These are phyloP conservation scores for Siderastrea siderea DNA, from an alignment of 92 coral and sea anemone genomes.

Conservation along the genomic window DNA sequence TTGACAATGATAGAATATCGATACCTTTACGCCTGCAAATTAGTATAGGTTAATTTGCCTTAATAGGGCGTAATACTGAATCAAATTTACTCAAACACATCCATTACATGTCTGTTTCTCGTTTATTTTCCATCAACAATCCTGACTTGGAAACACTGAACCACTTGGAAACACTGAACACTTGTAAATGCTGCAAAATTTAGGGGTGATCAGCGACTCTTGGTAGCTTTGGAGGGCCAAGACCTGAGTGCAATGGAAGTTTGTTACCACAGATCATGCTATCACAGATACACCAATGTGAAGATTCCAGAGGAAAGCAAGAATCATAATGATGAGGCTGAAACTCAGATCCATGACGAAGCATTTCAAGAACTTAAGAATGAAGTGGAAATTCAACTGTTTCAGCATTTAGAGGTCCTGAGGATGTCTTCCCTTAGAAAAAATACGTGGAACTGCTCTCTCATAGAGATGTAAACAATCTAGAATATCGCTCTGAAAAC, in stretches of 20 bases:
- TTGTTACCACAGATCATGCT: slow-evolving; percentile 58
- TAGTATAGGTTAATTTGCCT: no score
- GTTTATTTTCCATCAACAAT: no score
- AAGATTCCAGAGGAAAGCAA: slow-evolving; percentile 25
- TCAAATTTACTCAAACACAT: no score
- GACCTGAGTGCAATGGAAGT: slow-evolving; percentile 48
- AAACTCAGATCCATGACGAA: slow-evolving; percentile 31
- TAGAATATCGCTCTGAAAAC: slow-evolving; percentile 52
- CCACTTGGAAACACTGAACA: slow-evolving; percentile 36
- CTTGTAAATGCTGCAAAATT: slow-evolving; percentile 53
- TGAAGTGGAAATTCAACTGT: slow-evolving; percentile 29
- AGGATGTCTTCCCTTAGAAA: background rate
- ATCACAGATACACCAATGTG: slow-evolving; percentile 38
- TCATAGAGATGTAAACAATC: slow-evolving; percentile 14
- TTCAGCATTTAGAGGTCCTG: background rate
- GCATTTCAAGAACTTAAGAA: slow-evolving; percentile 33
- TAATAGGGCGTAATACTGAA: no score
- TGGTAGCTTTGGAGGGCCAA: slow-evolving; percentile 27
- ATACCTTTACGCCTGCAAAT: no score
- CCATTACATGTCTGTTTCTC: no score
- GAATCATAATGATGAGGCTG: slow-evolving; percentile 20
- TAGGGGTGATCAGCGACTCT: slow-evolving; percentile 50
- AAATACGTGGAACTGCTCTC: slow-evolving; percentile 33
- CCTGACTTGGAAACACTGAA: background rate
- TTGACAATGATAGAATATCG: no score